These are phyloP conservation scores for Lottia scabra DNA, from an alignment of 2,888 invertebrate species.

Conservation along the genomic window DNA sequence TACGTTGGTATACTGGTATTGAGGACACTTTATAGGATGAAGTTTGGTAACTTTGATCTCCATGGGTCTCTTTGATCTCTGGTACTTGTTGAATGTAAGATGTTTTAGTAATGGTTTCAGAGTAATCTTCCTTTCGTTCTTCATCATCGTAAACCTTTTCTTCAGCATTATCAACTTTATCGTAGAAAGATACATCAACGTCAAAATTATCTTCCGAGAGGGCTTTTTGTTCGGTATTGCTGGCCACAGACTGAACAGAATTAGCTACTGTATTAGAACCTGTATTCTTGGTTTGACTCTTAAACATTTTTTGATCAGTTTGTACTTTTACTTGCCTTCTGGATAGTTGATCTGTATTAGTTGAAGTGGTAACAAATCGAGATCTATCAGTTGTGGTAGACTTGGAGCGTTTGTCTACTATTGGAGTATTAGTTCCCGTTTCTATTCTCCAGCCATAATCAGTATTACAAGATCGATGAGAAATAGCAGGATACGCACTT, in stretches of 20 bases:
- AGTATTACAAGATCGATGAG: constrained; percentile 45
- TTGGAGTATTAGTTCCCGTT: constrained; percentile 52
- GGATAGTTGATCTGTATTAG: constrained; percentile 47
- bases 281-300: constrained; percentile 43
- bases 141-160: constrained; percentile 2
- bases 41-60: no score
- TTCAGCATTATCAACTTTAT: constrained; percentile 9
- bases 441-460: constrained; percentile 59
- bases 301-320: constrained; percentile 55
- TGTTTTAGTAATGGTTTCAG: background rate
- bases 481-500: constrained; percentile 51
- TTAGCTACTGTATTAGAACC: constrained; percentile 45
- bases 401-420: constrained; percentile 40
- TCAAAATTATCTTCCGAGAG: constrained; percentile 36
- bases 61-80: background rate
- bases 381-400: constrained; percentile 53
- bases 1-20: no score
- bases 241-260: constrained; percentile 38
- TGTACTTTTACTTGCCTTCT: constrained; percentile 37
- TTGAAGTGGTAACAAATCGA: constrained; percentile 41
- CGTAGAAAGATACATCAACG: constrained; percentile 32
- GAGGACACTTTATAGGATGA: no score
- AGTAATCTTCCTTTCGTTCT: constrained; percentile 1
- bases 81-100: background rate
- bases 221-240: constrained; percentile 49